A percentile compares a stretch with the other conserved stretches of the same genome.
These are phyloP conservation scores for Petroica traversi DNA, from an alignment of 2,113 vertebrate species.

Conservation along the genomic window DNA sequence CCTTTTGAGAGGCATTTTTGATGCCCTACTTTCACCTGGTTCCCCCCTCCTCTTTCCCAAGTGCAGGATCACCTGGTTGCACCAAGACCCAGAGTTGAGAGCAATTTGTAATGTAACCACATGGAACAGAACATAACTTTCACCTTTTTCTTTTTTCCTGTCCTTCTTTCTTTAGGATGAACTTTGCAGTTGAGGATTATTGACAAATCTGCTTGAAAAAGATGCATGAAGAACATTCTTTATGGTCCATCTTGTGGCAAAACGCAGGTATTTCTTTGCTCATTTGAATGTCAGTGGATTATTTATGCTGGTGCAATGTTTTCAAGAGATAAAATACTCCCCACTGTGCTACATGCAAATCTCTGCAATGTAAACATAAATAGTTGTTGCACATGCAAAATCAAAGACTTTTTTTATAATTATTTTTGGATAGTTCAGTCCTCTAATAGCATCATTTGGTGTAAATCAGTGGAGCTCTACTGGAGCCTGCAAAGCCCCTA, in stretches of 20 bases:
- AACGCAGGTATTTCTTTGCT: conserved; percentile 34
- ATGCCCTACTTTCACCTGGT: background rate
- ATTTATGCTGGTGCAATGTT: conserved; percentile 65
- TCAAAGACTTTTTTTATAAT: conserved; percentile 42
- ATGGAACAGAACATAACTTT: background rate
- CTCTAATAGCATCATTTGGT: conserved; percentile 49
- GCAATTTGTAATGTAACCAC: background rate
- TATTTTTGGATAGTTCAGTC: conserved; percentile 19
- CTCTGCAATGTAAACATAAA: conserved; percentile 49
- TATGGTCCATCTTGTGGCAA: conserved; percentile 57
- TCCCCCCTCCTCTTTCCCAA: background rate
- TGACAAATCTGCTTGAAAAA: conserved; percentile 42
- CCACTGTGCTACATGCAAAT: conserved; percentile 63
- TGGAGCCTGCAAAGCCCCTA: conserved; percentile 40
- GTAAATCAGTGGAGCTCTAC: conserved; percentile 19
- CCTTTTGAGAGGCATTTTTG: background rate
- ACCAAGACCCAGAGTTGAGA: background rate
- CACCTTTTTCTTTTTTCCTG: background rate
- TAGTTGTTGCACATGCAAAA: conserved; percentile 27
- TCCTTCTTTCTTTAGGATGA: background rate
- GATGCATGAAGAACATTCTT: background rate
- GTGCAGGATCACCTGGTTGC: background rate
- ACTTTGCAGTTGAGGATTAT: conserved; percentile 5
- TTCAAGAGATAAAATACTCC: conserved; percentile 70
- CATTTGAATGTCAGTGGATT: conserved; percentile 64